Evolutionary conservation across 2,113 vertebrate genomes (phyloP).

Genomic region (Brachypodius melanocephalos): DNA sequence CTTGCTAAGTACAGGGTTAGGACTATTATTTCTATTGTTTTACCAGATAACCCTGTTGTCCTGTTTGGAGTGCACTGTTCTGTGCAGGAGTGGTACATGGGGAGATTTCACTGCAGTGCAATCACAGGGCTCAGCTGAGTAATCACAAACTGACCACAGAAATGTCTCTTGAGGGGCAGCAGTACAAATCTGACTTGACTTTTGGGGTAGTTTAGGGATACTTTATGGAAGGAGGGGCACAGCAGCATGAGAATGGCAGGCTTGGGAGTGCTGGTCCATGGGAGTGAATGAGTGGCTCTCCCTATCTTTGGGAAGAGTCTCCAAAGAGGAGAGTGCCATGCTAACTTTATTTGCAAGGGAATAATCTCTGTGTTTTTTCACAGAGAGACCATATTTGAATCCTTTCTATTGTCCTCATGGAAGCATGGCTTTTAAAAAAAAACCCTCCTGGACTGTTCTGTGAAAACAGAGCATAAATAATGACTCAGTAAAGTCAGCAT

Average conservation of each 20-base stretch:
- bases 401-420: neutral
- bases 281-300: neutral
- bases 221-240: neutral
- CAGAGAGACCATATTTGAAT: neutral
- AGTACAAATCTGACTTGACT: neutral
- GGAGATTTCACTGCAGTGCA: neutral
- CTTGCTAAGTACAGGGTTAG: neutral
- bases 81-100: accelerated
- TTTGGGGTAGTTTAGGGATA: neutral
- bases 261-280: neutral
- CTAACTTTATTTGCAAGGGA: neutral
- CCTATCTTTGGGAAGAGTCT: neutral
- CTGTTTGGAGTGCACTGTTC: neutral
- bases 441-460: neutral
- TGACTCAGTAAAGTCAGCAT: neutral
- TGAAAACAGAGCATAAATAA: neutral
- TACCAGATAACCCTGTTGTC: neutral
- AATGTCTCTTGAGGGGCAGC: neutral
- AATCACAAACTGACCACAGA: neutral
- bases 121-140: neutral
- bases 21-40: neutral
- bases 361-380: neutral
- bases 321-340: neutral
- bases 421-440: neutral
- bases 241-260: neutral